These are phyloP conservation scores for Rousettus madagascariensis DNA, from an alignment of 2,797 vertebrate species.

Conservation along the genomic window DNA sequence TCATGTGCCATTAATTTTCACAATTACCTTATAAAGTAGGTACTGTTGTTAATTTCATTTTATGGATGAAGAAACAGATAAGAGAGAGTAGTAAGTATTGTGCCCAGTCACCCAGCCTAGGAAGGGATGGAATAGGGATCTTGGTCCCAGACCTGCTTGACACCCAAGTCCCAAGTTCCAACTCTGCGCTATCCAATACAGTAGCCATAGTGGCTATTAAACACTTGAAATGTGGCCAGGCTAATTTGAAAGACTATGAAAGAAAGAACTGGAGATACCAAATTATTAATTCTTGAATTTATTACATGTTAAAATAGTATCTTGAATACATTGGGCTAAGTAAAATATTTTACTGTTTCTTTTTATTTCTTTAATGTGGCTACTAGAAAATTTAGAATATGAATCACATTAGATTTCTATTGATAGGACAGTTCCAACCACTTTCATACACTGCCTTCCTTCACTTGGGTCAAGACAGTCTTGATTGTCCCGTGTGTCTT, in stretches of 20 bases:
- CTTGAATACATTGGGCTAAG: not conserved
- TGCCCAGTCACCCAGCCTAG: not conserved
- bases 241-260: not conserved
- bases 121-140: not conserved
- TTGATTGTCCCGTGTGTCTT: not conserved
- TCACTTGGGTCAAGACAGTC: not conserved
- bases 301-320: not conserved
- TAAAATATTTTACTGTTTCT: not conserved
- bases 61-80: not conserved
- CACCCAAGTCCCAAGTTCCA: not conserved
- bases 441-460: not conserved
- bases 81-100: not conserved
- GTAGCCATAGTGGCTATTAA: not conserved
- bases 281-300: not conserved
- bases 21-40: not conserved
- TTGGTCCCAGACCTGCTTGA: not conserved
- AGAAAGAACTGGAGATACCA: not conserved
- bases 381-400: not conserved
- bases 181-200: not conserved
- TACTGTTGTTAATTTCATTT: conserved; percentile 15
- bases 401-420: not conserved
- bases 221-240: not conserved
- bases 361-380: not conserved
- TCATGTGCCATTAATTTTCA: not conserved
- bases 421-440: not conserved